Evolutionary conservation across 1,140 invertebrate genomes (phyloP).

Genomic region (Micrasema minimum): DNA sequence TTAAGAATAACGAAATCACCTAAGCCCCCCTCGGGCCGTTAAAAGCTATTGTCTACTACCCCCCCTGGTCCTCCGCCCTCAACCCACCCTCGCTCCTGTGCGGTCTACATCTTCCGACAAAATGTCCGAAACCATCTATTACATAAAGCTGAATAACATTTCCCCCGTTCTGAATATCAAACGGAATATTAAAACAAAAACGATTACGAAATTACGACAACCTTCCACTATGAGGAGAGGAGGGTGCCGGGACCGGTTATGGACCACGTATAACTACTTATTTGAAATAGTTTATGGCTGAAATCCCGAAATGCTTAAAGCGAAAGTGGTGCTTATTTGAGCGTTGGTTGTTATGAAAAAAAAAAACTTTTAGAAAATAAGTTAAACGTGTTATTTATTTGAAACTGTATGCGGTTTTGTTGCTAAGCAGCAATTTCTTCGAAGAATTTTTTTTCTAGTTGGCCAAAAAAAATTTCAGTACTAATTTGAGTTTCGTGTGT

Average conservation of each 20-base stretch:
- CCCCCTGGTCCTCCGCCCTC: background rate
- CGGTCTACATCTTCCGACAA: constrained; percentile 51
- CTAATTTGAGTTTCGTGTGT: too few species aligned
- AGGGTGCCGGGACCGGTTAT: constrained; percentile 31
- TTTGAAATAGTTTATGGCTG: too few species aligned
- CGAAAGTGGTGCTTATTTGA: too few species aligned
- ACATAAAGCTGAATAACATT: constrained; percentile 53
- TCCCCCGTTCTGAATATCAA: constrained; percentile 50
- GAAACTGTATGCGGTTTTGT: too few species aligned
- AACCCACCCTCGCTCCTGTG: constrained; percentile 14
- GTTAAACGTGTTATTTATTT: too few species aligned
- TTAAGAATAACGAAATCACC: constrained; percentile 52
- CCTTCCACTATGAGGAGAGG: constrained; percentile 17
- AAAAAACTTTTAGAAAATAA: too few species aligned
- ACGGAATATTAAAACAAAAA: constrained; percentile 55
- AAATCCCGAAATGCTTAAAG: too few species aligned
- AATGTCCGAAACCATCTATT: constrained; percentile 51
- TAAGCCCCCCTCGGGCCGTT: constrained; percentile 33
- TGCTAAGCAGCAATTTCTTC: too few species aligned
- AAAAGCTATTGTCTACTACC: constrained; percentile 35
- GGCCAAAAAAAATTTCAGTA: too few species aligned
- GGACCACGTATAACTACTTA: constrained; percentile 1
- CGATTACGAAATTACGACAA: constrained; percentile 53
- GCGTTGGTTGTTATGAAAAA: too few species aligned
- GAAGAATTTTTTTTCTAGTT: too few species aligned